Percentiles rank a stretch among this genome's conserved stretches.
phyloP scores from a whole-genome alignment of 92 coral and sea anemone species.

The Desmophyllum pertusum region DNA sequence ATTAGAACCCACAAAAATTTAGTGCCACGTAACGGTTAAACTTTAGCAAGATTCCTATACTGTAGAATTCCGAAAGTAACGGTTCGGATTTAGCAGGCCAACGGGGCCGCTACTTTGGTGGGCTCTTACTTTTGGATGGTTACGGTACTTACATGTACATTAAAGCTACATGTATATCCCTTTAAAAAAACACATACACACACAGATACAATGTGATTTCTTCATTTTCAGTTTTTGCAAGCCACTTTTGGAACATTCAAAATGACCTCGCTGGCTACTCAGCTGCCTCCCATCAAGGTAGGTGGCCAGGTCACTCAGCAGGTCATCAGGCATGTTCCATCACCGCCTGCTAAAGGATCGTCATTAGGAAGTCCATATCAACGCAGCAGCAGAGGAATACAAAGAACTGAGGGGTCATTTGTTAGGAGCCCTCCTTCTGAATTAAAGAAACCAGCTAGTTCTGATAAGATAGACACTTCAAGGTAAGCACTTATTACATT shows the following conservation, averaged over 20 bases:
- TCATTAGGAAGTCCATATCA: conserved; percentile 73
- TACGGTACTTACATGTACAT: too few relatives aligned
- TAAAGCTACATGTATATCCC: too few relatives aligned
- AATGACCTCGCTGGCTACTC: conserved; percentile 83
- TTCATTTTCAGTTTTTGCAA: background rate
- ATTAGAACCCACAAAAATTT: too few relatives aligned
- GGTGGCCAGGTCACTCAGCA: conserved; percentile 99
- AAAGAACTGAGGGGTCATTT: conserved; percentile 46
- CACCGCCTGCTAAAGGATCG: conserved; percentile 83
- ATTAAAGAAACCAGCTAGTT: conserved; percentile 50
- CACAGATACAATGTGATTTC: too few relatives aligned
- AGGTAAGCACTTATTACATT: conserved; percentile 73
- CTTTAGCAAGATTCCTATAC: too few relatives aligned
- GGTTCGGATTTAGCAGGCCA: too few relatives aligned
- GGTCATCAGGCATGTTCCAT: conserved; percentile 86
- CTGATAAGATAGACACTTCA: conserved; percentile 92
- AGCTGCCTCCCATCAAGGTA: conserved; percentile 85
- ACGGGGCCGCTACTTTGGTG: too few relatives aligned
- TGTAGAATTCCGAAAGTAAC: too few relatives aligned
- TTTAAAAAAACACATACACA: too few relatives aligned
- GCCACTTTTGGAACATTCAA: background rate
- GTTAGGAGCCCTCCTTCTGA: conserved; percentile 65
- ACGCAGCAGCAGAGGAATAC: conserved; percentile 44
- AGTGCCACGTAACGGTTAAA: too few relatives aligned
- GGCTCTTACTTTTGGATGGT: too few relatives aligned